Conservation (phyloP, 35 echinoderm and acorn worm genomes). For the Diadema setosum region DNA sequence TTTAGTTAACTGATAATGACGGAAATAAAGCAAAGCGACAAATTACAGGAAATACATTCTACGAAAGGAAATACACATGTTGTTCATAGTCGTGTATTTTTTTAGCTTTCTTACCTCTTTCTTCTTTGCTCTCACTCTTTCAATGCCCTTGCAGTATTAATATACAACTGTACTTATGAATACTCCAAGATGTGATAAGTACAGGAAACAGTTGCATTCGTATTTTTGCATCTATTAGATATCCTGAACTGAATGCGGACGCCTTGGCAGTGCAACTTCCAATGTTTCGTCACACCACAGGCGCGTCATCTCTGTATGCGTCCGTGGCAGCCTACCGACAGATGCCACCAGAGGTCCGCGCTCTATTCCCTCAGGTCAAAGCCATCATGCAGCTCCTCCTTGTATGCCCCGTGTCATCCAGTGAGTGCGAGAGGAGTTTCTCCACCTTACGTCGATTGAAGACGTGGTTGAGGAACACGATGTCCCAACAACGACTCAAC, state of each 20-base stretch:
- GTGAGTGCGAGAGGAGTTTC: slow-evolving; percentile 32
- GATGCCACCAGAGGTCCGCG: not conserved
- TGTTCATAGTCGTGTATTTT: too few species aligned
- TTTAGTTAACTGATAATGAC: too few species aligned
- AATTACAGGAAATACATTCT: too few species aligned
- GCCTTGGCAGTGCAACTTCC: slow-evolving; percentile 21
- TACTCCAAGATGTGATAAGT: too few species aligned
- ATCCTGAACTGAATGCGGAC: slow-evolving; percentile 16
- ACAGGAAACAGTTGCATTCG: too few species aligned
- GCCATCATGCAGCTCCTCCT: slow-evolving; percentile 34
- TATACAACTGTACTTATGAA: too few species aligned
- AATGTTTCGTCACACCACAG: slow-evolving; percentile 31
- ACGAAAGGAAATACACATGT: too few species aligned
- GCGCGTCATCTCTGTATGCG: not conserved
- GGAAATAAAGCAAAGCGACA: too few species aligned
- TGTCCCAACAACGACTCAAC: slow-evolving; percentile 32
- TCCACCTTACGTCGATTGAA: slow-evolving; percentile 7
- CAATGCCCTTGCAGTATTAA: too few species aligned
- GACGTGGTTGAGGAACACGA: slow-evolving; percentile 33
- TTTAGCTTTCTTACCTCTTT: too few species aligned
- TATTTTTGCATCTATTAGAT: too few species aligned
- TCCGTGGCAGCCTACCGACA: not conserved
- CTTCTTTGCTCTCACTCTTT: too few species aligned
- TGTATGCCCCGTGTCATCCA: slow-evolving; percentile 36
- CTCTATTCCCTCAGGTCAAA: slow-evolving; percentile 14